These are phyloP conservation scores for Lagodon rhomboides DNA, from an alignment of 2,797 vertebrate genomes.

Conservation along the genomic window DNA sequence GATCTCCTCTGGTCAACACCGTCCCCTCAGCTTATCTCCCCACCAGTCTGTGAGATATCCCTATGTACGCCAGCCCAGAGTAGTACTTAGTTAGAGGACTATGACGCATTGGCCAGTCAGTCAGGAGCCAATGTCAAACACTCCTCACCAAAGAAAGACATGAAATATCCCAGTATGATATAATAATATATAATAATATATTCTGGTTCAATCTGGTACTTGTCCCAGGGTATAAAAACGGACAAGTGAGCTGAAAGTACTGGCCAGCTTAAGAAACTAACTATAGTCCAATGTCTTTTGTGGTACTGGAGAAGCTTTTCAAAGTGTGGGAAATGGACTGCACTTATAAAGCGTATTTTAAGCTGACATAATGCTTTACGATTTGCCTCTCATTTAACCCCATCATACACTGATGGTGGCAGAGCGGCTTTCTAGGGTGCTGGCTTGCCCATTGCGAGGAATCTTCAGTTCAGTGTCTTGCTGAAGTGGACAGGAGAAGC, in stretches of 20 bases:
- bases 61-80: conserved; percentile 44
- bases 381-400: background rate
- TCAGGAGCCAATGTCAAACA: conserved; percentile 39
- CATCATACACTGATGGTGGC: background rate
- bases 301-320: background rate
- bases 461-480: background rate
- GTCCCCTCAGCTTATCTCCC: conserved; percentile 66
- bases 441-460: background rate
- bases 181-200: background rate
- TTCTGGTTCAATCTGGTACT: background rate
- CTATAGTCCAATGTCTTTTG: background rate
- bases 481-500: background rate
- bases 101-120: conserved; percentile 31
- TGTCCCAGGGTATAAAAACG: background rate
- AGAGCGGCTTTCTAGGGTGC: background rate
- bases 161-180: background rate
- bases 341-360: background rate
- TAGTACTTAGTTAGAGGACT: conserved; percentile 32
- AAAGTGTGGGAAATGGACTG: background rate
- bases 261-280: background rate
- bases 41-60: conserved; percentile 50
- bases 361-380: background rate
- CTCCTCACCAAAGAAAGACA: background rate
- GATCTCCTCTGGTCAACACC: conserved; percentile 66
- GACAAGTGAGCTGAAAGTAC: background rate